These are phyloP conservation scores for Agriopis leucophaearia DNA, from an alignment of 2,888 invertebrate species.

Conservation along the genomic window DNA sequence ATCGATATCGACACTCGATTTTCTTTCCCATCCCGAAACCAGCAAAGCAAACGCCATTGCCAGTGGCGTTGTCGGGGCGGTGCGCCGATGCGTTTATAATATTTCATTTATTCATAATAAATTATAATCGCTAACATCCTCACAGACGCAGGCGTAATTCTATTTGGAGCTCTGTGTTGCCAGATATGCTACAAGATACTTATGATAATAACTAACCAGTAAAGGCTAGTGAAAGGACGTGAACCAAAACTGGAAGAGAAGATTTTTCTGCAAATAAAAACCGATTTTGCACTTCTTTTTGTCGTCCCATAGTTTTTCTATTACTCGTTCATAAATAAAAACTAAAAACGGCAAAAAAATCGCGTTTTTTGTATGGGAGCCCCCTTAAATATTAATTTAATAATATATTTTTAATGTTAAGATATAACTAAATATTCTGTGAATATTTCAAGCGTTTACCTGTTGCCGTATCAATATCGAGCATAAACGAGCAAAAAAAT, in stretches of 20 bases:
- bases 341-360: no score
- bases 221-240: not conserved
- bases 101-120: constrained; percentile 87
- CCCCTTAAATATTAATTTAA: no score
- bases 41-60: constrained; percentile 86
- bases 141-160: constrained; percentile 67
- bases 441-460: no score
- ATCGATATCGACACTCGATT: constrained; percentile 50
- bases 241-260: not conserved
- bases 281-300: no score
- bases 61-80: constrained; percentile 84
- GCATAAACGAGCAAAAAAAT: no score
- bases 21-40: constrained; percentile 59
- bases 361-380: no score
- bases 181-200: constrained; percentile 17
- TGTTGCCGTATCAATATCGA: no score
- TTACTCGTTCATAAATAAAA: no score
- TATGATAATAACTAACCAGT: not conserved
- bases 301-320: no score
- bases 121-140: constrained; percentile 76
- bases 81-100: constrained; percentile 86
- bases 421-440: no score
- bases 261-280: not conserved
- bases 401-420: no score
- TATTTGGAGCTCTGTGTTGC: constrained; percentile 57